Evolutionary conservation across 2,888 invertebrate species (phyloP), one percentile per base, ranked within the genome.

Genomic region (Elmis aenea): DNA sequence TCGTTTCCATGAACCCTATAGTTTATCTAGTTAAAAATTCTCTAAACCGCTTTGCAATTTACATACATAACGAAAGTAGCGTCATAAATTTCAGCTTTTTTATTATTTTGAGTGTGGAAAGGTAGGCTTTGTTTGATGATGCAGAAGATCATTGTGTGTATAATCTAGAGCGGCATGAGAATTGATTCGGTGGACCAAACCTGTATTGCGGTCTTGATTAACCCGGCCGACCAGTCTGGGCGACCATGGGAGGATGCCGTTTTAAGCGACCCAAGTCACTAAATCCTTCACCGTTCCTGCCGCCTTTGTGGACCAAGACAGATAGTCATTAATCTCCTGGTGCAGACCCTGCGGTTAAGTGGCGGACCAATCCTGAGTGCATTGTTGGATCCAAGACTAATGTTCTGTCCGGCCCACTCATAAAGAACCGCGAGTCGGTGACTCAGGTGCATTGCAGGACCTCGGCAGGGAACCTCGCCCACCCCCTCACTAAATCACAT

Each of bases 401-500:
- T 59, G 59, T 51, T 49, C 38, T 50, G 53, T 47, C 55, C 52
- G 37, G 53, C 59, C 58, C 55, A 58, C 52, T 55, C 58, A 46
- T 54, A 55, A 58, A 52, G 49, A 54, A 57, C 47, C 32, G 37
- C 39, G 42, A 52, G 50, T 51, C 52, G 46, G 48, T 47, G 53
- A 55, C 55, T 58, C 57, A 59, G 57, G 58, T 58, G 57, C 50
- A 48, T 45, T 41, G 33, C 38, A 42, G 33, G 41, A 33, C 32
- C 50, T 48, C 51, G 46, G 49, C 52, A 44, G 47, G 46, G 48
- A 46, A 50, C 48, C 55, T 52, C 58, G 55, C 59, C 58, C 57
- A 57, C 57, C 54, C 52, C 48, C 37, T 42, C 45, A 49, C 52
- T 62, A 61, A 62, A 62, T 62, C 61, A 62, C 60, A 53, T 63